Evolutionary conservation across 2,113 vertebrate species (phyloP), one percentile per base, ranked within the genome.

Genomic region (Hippocampus zosterae): DNA sequence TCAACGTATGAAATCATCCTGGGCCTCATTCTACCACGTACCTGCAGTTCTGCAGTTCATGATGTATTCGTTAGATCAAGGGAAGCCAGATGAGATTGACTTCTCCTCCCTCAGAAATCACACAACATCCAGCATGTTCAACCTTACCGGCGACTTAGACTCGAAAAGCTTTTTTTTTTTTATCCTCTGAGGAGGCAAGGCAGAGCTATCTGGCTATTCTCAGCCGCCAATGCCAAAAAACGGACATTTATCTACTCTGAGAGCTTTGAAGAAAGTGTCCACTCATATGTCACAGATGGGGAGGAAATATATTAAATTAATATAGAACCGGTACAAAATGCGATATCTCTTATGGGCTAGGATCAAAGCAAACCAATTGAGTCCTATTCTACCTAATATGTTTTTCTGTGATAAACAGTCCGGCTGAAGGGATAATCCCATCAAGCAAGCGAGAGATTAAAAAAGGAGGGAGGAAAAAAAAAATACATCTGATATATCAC

Each of bases 381-480:
- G 84, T 84, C 77, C 78, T 83, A 85, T 86, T 88, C 84, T 87
- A 85, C 77, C 85, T 85, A 87, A 89, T 91, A 85, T 88, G 87
- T 88, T 89, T 85, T 84, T 53, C 79, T 81, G 79, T 89, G 86
- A 88, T 91, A 86, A 89, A 89, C 87, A 88, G 89, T 89, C 88
- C 46, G 62, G 72, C 85, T 82, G 71, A 84, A 69, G 81, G 74
- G 86, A 88, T 89, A 91, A 90, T 89, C 88, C 90, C 81, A 88
- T 90, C 88, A 91, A 88, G 84, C 81, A 86, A 86, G 74, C 76
- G 78, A 82, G 67, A 85, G 83, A 86, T 87, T 85, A 82, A 84
- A 77, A 85, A 73, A 76, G 67, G 57, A 60, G 6, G 27, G 27
- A 27, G 53, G n/a, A 55, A 46, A 65, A 77, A 71, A 29, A 60